These are phyloP conservation scores for Chaetops frenatus DNA, from an alignment of 2,113 vertebrate species.

Conservation along the genomic window DNA sequence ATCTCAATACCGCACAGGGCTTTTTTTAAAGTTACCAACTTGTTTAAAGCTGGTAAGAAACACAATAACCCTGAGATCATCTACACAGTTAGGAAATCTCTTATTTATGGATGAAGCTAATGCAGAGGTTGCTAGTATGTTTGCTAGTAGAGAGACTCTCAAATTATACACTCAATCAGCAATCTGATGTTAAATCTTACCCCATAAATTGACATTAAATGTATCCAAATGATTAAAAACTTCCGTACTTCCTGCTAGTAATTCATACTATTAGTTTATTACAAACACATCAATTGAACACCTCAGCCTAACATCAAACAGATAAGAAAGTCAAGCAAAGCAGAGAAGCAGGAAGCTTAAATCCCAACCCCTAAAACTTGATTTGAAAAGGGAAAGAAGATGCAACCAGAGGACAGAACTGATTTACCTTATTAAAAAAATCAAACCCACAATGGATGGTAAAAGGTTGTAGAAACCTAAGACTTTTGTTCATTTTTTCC, in stretches of 20 bases:
- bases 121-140: not conserved
- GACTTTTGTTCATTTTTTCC: not conserved
- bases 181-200: not conserved
- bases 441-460: not conserved
- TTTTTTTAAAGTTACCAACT: not conserved
- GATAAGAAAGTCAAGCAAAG: not conserved
- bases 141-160: not conserved
- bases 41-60: not conserved
- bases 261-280: not conserved
- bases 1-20: not conserved
- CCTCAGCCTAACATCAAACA: not conserved
- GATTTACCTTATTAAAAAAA: not conserved
- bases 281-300: not conserved
- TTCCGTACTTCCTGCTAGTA: not conserved
- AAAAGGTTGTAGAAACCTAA: not conserved
- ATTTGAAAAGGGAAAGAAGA: not conserved
- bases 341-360: not conserved
- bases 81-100: not conserved
- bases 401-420: not conserved
- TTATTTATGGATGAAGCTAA: not conserved
- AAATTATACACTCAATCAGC: not conserved
- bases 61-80: not conserved
- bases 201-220: not conserved
- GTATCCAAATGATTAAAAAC: not conserved
- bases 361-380: fast-evolving